Evolutionary conservation across 2,797 vertebrate species (phyloP).

Genomic region (Crocidura indochinensis): DNA sequence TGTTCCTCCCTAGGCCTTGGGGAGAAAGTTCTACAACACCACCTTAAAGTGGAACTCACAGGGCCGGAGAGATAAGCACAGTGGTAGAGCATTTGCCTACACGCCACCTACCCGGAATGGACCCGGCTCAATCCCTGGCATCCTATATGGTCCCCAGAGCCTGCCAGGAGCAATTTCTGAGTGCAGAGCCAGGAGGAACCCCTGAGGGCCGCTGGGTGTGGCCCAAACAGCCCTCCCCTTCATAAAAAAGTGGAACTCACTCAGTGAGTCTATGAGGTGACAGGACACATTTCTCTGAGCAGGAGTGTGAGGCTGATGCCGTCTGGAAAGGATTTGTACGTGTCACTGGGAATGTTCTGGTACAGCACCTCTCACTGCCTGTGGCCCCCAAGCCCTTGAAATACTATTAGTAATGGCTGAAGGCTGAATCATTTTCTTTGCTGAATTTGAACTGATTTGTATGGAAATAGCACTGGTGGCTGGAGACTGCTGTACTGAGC

Average conservation of each 20-base stretch:
- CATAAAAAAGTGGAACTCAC: neutral
- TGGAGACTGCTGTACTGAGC: neutral
- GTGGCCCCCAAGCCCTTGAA: neutral
- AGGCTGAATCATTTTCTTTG: neutral
- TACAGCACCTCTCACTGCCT: neutral
- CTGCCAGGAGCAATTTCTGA: too few relatives aligned
- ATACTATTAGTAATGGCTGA: neutral
- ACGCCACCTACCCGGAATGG: too few relatives aligned
- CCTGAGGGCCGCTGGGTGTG: too few relatives aligned
- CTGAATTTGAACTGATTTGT: constrained; percentile 1
- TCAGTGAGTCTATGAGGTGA: neutral
- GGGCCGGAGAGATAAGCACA: too few relatives aligned
- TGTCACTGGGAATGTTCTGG: neutral
- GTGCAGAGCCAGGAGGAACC: too few relatives aligned
- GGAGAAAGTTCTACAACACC: neutral
- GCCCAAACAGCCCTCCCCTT: too few relatives aligned
- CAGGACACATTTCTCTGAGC: neutral
- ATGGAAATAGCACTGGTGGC: neutral
- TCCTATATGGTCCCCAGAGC: too few relatives aligned
- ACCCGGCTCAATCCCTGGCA: too few relatives aligned
- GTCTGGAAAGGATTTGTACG: neutral
- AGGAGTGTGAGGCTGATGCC: neutral
- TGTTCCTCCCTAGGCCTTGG: neutral
- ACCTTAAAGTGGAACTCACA: too few relatives aligned
- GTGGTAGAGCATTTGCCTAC: too few relatives aligned